Conservation (phyloP, 1,140 invertebrate species). For the Drosophila takahashii region DNA sequence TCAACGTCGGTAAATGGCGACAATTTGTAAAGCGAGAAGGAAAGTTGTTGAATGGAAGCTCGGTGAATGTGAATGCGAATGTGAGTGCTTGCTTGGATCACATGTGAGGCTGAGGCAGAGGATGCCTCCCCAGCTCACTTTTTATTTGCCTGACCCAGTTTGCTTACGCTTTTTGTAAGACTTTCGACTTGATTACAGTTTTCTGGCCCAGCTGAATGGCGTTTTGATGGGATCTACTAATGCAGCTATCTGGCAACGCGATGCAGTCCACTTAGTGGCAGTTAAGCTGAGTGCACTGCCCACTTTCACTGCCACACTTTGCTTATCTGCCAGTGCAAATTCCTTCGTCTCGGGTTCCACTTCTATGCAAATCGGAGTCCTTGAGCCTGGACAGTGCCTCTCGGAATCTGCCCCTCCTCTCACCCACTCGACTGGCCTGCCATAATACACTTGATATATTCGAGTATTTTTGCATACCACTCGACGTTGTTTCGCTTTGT, state of each 20-base stretch:
- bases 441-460: slow-evolving; percentile 73
- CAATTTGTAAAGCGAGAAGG: slow-evolving; percentile 67
- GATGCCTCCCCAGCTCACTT: slow-evolving; percentile 1
- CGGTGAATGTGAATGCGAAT: slow-evolving; percentile 6
- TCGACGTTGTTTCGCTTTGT: slow-evolving; percentile 64
- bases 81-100: slow-evolving; percentile 62
- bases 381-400: slow-evolving; percentile 46
- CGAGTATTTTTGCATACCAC: slow-evolving; percentile 64
- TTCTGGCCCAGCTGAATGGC: slow-evolving; percentile 69
- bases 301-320: slow-evolving; percentile 64
- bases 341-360: background rate
- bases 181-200: slow-evolving; percentile 70
- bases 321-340: slow-evolving; percentile 48
- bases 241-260: slow-evolving; percentile 75
- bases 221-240: slow-evolving; percentile 78
- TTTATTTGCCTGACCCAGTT: slow-evolving; percentile 76
- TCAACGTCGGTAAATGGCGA: slow-evolving; percentile 66
- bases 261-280: slow-evolving; percentile 79
- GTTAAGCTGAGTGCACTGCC: slow-evolving; percentile 47
- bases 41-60: slow-evolving; percentile 29
- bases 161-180: slow-evolving; percentile 20
- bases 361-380: slow-evolving; percentile 68
- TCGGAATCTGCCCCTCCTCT: background rate
- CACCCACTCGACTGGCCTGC: slow-evolving; percentile 13
- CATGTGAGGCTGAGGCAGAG: slow-evolving; percentile 16